Base-by-base conservation (phyloP, 92 coral and sea anemone species). In the Palythoa grandiflora region DNA sequence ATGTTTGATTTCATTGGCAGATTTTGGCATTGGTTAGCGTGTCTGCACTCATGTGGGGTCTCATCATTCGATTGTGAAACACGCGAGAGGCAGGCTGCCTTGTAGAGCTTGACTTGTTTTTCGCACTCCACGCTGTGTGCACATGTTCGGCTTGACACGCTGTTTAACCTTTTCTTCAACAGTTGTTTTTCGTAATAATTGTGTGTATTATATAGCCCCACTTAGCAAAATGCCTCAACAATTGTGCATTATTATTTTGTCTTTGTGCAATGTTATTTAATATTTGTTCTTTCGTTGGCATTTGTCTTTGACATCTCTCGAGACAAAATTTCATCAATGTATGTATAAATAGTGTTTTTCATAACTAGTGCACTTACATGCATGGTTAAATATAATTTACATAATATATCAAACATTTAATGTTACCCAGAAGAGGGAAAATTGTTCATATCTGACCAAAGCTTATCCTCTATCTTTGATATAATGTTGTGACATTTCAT, bases 61-160 rank as follows among this genome's bases (percentile, higher is more conserved):
- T 63, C 28, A 0, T 28, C 28, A 63, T 0, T 14, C 74, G 61
- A 66, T 68, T 80, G 59, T 38, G 75, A 81, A 81, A 81, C 28
- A 48, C 48, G 57, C n/a, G 35, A 47, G 20, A 14, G 38, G 35
- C 48, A n/a, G 15, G 66, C 20, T 54, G 6, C 15, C 16, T 9
- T 20, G 12, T 9, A 35, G n/a, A 20, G 35, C 55, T 51, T 50
- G 75, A 53, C 35, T 36, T 9, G 21, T 52, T 80, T 80, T 80
- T 55, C 85, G 85, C 38, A 21, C 57, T 8, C 44, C 86, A 81
- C 63, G 86, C 12, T 81, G 75, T 81, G 57, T 81, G 60, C 86
- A 81, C 86, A 81, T 81, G 75, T 81, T 50, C 20, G 4, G 51
- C 19, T 54, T 77, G 50, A 44, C 50, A 44, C 50, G 50, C 50